Percentiles rank a stretch among this genome's conserved stretches.
Evolutionary conservation across 1,140 invertebrate genomes (phyloP).

Genomic region (Ruditapes philippinarum): DNA sequence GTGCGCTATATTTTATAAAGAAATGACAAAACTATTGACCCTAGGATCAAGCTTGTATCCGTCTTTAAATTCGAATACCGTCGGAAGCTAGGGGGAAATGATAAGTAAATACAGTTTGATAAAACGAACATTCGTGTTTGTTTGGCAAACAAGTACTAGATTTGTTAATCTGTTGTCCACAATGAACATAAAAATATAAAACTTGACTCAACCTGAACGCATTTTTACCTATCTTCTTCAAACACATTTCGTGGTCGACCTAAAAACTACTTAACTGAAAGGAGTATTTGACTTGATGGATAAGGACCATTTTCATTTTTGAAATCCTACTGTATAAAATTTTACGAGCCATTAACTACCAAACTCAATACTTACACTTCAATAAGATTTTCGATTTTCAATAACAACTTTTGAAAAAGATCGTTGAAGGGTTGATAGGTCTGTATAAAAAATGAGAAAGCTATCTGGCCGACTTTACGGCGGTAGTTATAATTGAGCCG

Average conservation of each 20-base stretch:
- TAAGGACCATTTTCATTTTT: not conserved
- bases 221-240: not conserved
- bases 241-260: not conserved
- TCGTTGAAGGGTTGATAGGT: no score
- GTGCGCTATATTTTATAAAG: no score
- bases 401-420: not conserved
- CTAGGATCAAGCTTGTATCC: no score
- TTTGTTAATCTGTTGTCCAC: not conserved
- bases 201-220: not conserved
- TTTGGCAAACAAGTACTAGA: not conserved
- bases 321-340: not conserved
- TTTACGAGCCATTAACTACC: not conserved
- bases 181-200: conserved; percentile 7
- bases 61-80: not conserved
- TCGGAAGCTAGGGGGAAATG: not conserved
- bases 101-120: conserved; percentile 11
- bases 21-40: no score
- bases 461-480: no score
- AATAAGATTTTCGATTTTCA: not conserved
- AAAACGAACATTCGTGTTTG: not conserved
- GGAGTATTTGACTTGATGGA: conserved; percentile 10
- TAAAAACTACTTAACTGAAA: conserved; percentile 7
- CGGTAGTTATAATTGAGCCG: no score
- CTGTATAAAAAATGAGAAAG: no score
- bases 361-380: not conserved